Evolutionary conservation across 2,888 invertebrate genomes (phyloP).

Genomic region (Lycocerus yunnanus): DNA sequence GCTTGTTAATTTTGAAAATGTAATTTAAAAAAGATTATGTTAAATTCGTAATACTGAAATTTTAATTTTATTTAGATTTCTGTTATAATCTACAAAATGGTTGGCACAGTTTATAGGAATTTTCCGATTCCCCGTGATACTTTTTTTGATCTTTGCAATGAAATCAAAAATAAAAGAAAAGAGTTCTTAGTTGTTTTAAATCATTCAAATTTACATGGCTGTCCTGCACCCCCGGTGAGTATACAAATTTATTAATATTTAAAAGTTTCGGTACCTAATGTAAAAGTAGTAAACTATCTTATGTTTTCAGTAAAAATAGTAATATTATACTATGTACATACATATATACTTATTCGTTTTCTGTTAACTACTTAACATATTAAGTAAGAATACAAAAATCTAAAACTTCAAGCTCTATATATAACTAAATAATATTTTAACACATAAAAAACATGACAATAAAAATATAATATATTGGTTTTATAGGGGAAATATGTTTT

Average conservation of each 20-base stretch:
- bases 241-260: neutral
- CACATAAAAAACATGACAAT: too few species aligned
- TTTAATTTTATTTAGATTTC: neutral
- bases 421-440: too few species aligned
- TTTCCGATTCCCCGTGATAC: neutral
- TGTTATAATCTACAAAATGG: neutral
- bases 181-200: neutral
- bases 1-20: too few species aligned
- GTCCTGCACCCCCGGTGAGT: neutral
- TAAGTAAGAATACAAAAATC: too few species aligned
- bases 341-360: too few species aligned
- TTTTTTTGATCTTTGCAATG: neutral
- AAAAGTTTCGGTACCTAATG: neutral
- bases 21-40: too few species aligned
- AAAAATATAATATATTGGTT: neutral
- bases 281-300: too few species aligned
- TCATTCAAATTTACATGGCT: neutral
- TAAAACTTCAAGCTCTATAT: too few species aligned
- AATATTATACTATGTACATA: too few species aligned
- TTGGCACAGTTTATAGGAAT: neutral
- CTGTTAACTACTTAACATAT: too few species aligned
- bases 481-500: neutral
- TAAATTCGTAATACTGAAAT: too few species aligned
- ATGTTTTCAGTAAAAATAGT: too few species aligned
- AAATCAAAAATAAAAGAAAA: neutral